Evolutionary conservation across 2,797 vertebrate genomes (phyloP), one percentile per base, ranked within the genome.

Genomic region (Amphiprion clarkii): DNA sequence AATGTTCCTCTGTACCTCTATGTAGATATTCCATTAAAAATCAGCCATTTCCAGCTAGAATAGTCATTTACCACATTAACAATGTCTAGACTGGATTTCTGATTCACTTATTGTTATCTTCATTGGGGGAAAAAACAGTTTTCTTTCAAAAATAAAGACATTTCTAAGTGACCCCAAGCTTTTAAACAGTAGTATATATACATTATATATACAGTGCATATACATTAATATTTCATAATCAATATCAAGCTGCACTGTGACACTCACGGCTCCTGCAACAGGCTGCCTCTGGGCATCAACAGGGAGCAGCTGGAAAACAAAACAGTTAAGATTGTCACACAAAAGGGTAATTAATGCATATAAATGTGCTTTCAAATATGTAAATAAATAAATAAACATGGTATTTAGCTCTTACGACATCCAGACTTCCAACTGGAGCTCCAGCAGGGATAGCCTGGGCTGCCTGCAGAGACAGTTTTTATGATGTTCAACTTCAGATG

Each of bases 251-350:
- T 44, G 14, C 17, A 25, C 13, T 62, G 12, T 60, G 56, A 61
- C 49, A 89, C 91, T 90, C 60, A 93, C 89, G 39, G 78, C 52
- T 80, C 81, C 85, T 71, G 21, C 69, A 57, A 76, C 0, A 70
- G 42, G 71, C 0, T 53, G 39, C 27, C 17, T 52, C 27, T 74
- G 69, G 46, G 7, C 78, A 61, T 91, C 77, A 13, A 90, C 85
- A 0, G 89, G 87, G 12, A 92, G 90, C 58, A 92, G 70, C 89
- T 89, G 70, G 25, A 69, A 65, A 60, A 11, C 0, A 74, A 69
- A 72, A 63, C 10, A 74, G 16, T 23, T 31, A 33, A 60, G 5
- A 66, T 68, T 55, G 64, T 54, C 5, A 40, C 2, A 29, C 2
- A 17, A 59, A 74, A 65, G 17, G 40, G 6, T 25, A 12, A 59